Conservation (phyloP, 1,140 invertebrate species). For the Drosophila ercepeae region DNA sequence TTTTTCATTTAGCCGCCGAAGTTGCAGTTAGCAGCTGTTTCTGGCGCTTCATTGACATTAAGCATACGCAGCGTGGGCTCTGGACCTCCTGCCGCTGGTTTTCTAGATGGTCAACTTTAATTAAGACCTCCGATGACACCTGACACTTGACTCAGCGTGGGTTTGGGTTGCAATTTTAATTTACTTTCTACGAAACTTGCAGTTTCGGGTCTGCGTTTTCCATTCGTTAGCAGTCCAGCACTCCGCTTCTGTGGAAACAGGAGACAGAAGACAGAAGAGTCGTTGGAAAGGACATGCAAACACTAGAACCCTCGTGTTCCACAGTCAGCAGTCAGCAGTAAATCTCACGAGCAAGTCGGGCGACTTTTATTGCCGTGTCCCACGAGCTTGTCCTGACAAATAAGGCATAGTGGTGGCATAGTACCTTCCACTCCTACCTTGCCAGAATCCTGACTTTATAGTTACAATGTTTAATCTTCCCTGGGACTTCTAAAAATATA, state of each 20-base stretch:
- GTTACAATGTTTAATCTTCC: no score
- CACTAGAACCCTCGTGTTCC: constrained; percentile 31
- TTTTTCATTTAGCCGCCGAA: constrained; percentile 32
- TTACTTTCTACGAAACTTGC: constrained; percentile 39
- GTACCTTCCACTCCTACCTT: no score
- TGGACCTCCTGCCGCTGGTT: background rate
- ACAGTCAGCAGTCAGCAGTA: constrained; percentile 31
- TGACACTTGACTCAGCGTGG: constrained; percentile 13
- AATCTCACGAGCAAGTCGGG: constrained; percentile 21
- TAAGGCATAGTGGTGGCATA: constrained; percentile 6
- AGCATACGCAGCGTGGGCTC: constrained; percentile 43
- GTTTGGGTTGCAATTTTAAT: constrained; percentile 40
- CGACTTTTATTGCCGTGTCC: constrained; percentile 34
- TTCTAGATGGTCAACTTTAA: constrained; percentile 36
- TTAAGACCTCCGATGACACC: constrained; percentile 49
- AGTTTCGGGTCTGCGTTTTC: constrained; percentile 11
- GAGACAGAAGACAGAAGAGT: constrained; percentile 27
- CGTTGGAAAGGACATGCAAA: constrained; percentile 37
- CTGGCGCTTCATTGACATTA: constrained; percentile 51
- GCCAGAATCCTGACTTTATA: background rate
- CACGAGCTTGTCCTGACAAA: constrained; percentile 3
- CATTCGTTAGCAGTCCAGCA: constrained; percentile 4
- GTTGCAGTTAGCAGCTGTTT: constrained; percentile 10
- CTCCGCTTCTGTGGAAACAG: constrained; percentile 5
- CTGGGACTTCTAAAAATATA: background rate